Conservation (phyloP, 2,797 vertebrate species). For the Phoeniculus purpureus region DNA sequence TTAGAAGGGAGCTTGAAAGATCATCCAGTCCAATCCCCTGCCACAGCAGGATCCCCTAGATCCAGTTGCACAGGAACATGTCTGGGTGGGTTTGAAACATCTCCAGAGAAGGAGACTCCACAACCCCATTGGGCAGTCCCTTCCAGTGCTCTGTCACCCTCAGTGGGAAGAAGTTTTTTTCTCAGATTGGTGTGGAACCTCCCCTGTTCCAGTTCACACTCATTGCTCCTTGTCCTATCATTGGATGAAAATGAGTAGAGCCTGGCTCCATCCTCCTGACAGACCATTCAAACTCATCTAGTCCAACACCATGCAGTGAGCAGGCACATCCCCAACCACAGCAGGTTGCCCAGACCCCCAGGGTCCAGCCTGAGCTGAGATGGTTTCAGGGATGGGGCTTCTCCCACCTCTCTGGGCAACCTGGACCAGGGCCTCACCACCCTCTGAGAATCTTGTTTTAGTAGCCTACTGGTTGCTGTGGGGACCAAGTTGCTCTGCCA, state of each 20-base stretch:
- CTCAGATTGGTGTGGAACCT: too few species aligned
- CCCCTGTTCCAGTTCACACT: too few species aligned
- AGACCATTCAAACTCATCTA: background rate
- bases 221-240: too few species aligned
- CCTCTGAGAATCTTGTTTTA: background rate
- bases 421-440: background rate
- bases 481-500: background rate
- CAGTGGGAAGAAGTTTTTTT: too few species aligned
- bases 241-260: too few species aligned
- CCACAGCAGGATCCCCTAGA: too few species aligned
- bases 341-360: background rate
- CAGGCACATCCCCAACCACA: background rate
- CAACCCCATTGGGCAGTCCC: too few species aligned
- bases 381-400: background rate
- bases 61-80: too few species aligned
- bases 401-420: background rate
- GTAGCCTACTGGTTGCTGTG: background rate
- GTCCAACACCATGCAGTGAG: background rate
- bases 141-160: too few species aligned
- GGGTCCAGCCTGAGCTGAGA: background rate
- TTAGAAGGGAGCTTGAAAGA: background rate
- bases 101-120: too few species aligned
- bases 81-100: too few species aligned
- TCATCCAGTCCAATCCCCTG: background rate
- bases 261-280: too few species aligned